Evolutionary conservation across 1,140 invertebrate genomes (phyloP).

Genomic region (Aphis craccivora): DNA sequence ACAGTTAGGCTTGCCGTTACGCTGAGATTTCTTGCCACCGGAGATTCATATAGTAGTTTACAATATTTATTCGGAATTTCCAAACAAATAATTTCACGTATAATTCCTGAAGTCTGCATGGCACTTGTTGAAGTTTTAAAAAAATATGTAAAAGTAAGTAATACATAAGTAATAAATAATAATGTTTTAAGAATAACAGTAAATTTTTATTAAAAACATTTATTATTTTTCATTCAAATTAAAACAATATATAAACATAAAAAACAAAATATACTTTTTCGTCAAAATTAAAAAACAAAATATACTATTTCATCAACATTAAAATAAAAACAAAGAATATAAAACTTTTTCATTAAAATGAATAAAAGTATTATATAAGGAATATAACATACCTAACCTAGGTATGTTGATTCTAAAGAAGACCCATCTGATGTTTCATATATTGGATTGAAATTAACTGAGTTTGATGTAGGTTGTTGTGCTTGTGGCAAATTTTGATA

Average conservation of each 20-base stretch:
- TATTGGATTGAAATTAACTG: neutral
- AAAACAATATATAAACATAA: neutral
- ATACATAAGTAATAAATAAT: neutral
- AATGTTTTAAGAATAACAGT: slow-evolving; percentile 13
- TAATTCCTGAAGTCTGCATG: slow-evolving; percentile 62
- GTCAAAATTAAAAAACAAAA: neutral
- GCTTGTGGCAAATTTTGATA: too few relatives aligned
- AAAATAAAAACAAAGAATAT: neutral
- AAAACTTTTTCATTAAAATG: neutral
- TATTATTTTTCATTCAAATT: neutral
- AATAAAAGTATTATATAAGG: neutral
- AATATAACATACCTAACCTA: neutral
- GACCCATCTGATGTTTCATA: slow-evolving; percentile 24
- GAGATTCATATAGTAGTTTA: slow-evolving; percentile 61
- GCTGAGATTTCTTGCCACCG: slow-evolving; percentile 62
- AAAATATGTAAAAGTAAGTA: slow-evolving; percentile 61
- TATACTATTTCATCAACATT: neutral
- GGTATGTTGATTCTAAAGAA: neutral
- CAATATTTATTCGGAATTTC: slow-evolving; percentile 62
- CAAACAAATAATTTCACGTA: slow-evolving; percentile 61
- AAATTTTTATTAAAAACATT: neutral
- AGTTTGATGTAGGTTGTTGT: neutral
- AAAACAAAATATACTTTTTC: neutral
- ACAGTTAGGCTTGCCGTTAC: slow-evolving; percentile 61
- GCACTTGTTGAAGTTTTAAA: slow-evolving; percentile 61